Conservation (phyloP, 2,113 vertebrate species). For the Ictalurus punctatus region DNA sequence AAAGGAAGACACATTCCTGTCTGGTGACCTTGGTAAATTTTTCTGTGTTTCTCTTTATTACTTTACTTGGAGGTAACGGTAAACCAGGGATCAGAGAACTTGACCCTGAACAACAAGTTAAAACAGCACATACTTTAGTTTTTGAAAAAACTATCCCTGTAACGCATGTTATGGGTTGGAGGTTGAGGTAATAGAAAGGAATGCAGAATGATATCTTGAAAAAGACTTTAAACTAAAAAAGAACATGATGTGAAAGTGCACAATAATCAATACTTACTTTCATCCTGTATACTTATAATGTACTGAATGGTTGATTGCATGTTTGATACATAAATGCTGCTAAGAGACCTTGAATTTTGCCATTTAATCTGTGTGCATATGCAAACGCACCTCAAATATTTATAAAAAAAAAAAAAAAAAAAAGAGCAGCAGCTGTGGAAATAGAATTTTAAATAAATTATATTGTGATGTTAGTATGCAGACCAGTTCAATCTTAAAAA, state of each 20-base stretch:
- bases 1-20: neutral
- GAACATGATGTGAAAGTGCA: neutral
- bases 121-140: neutral
- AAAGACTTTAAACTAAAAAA: neutral
- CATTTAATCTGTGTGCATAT: neutral
- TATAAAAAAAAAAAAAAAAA: neutral
- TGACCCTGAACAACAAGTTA: neutral
- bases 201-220: neutral
- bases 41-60: neutral
- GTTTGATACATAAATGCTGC: neutral
- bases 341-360: neutral
- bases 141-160: neutral
- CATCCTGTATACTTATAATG: neutral
- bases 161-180: neutral
- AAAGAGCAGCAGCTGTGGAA: neutral
- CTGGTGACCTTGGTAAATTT: neutral
- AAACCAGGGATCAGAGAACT: constrained; percentile 2
- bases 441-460: constrained; percentile 39
- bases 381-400: neutral
- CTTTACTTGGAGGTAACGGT: neutral
- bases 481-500: constrained; percentile 23
- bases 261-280: neutral
- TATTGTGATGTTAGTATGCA: neutral
- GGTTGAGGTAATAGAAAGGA: neutral
- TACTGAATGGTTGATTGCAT: neutral